Evolutionary conservation across 1,140 invertebrate species (phyloP), one percentile per base, ranked within the genome.

Genomic region (Linepithema humile): DNA sequence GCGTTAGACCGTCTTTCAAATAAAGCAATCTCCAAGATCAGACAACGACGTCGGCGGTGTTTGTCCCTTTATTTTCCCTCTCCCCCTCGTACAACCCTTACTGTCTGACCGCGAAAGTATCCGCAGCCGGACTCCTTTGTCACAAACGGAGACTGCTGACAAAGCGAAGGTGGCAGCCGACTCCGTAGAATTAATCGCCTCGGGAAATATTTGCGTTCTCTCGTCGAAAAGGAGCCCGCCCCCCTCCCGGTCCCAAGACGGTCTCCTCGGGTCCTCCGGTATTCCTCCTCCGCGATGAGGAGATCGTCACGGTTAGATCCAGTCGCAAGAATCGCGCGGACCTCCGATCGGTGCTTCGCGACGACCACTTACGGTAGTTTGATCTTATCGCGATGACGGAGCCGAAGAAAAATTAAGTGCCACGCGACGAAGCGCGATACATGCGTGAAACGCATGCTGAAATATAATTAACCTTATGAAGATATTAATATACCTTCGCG

Each of bases 11-110:
- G 84, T 65, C 88, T 88, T 64, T 91, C 86, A 91, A 92, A 91
- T 91, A 91, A 92, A 92, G 89, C 90, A 91, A 92, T 92, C 91
- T 91, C 86, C 70, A 88, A 80, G 91, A 92, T 92, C 91, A 85
- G 87, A 89, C 87, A 87, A 85, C 87, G 82, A 57, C 55, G 43
- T n/a, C 85, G 67, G 85, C 83, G 65, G 73, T 83, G 73, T 90
- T 89, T 88, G 82, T 88, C 77, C 88, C 67, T 82, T 75, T 74
- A 57, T 83, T 43, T n/a, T 10, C 53, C 43, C 32, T 29, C 35
- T 2, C 10, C 53, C 59, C 48, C n/a, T 40, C 62, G 15, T 35
- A 29, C 64, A 53, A 10, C 48, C 29, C 35, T 45, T 64, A 50
- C 70, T 55, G 50, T 50, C 10, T 48, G 60, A 69, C 83, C 64